Evolutionary conservation across 64 coral and sea anemone genomes (phyloP).

Genomic region (Acropora yongei): DNA sequence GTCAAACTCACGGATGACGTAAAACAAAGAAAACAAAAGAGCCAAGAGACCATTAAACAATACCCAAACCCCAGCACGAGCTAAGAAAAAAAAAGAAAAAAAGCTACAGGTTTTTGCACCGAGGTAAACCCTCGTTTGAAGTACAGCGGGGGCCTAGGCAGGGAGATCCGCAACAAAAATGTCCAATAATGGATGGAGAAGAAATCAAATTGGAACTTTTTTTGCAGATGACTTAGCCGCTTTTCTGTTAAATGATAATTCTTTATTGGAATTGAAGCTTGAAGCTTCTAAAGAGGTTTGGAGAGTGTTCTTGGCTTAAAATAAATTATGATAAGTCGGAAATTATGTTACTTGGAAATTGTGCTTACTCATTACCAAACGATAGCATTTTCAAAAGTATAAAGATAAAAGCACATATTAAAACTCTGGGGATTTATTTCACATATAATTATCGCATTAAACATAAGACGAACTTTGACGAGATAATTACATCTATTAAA

Average conservation of each 20-base stretch:
- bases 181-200: conserved; percentile 13
- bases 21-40: too few relatives aligned
- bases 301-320: conserved; percentile 25
- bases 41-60: too few relatives aligned
- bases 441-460: conserved; percentile 2
- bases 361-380: not conserved
- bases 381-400: not conserved
- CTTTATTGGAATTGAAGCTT: conserved; percentile 11
- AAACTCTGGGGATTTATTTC: conserved; percentile 29
- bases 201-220: conserved; percentile 29
- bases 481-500: conserved; percentile 15
- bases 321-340: conserved; percentile 38
- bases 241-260: conserved; percentile 3
- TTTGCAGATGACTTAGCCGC: conserved; percentile 54
- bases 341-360: conserved; percentile 18
- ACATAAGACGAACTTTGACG: conserved; percentile 35
- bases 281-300: not conserved
- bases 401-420: conserved; percentile 20
- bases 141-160: not conserved
- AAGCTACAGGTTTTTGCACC: too few relatives aligned
- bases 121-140: too few relatives aligned
- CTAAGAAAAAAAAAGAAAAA: too few relatives aligned
- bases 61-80: too few relatives aligned
- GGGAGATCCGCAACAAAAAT: not conserved
- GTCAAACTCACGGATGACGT: too few relatives aligned